A percentile compares a stretch with the other conserved stretches of the same genome.
These are phyloP conservation scores for Coilia nasus DNA, from an alignment of 2,797 vertebrate genomes.

Conservation along the genomic window DNA sequence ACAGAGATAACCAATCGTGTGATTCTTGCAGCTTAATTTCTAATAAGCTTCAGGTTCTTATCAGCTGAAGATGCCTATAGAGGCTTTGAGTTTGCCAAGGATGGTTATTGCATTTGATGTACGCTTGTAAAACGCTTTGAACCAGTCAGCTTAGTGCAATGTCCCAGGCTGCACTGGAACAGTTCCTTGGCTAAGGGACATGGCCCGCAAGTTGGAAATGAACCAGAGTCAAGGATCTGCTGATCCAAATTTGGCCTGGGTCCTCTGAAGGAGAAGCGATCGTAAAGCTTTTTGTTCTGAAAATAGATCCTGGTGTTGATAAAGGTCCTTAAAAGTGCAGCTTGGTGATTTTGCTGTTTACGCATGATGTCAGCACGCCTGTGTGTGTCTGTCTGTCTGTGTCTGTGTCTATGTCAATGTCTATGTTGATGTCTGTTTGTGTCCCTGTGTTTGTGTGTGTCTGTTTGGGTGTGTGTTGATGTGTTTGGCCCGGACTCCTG, in stretches of 20 bases:
- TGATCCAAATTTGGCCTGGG: slow-evolving; percentile 2
- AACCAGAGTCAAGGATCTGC: background rate
- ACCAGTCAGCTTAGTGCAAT: background rate
- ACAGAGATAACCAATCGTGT: background rate
- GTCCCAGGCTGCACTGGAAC: background rate
- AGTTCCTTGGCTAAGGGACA: background rate
- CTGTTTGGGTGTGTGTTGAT: background rate
- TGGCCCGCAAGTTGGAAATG: background rate
- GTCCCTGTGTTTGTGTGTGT: background rate
- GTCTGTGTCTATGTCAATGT: background rate
- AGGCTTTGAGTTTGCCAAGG: background rate
- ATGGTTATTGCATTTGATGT: background rate
- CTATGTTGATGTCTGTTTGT: background rate
- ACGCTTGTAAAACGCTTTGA: background rate
- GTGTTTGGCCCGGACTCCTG: background rate
- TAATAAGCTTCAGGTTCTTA: background rate
- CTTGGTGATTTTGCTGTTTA: background rate
- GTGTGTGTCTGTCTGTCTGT: background rate
- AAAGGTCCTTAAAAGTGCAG: slow-evolving; percentile 21
- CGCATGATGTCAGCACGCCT: background rate
- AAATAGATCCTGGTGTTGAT: slow-evolving; percentile 10
- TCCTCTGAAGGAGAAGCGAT: background rate
- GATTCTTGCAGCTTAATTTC: background rate
- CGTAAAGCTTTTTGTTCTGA: slow-evolving; percentile 9
- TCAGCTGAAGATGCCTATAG: background rate